A percentile compares a stretch with the other conserved stretches of the same genome.
Evolutionary conservation across 1,140 invertebrate species (phyloP).

Genomic region (Zaprionus lachaisei): DNA sequence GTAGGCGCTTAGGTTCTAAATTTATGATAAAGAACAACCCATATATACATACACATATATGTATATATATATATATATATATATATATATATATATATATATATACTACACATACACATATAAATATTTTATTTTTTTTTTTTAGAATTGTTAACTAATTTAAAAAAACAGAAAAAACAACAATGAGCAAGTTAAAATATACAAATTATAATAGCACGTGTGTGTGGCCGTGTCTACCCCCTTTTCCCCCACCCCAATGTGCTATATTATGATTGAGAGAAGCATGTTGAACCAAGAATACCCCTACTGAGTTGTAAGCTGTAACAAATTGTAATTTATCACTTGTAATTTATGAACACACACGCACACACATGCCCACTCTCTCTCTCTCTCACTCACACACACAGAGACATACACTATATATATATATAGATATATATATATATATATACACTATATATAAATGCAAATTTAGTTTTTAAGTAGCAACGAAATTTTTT

Average conservation of each 20-base stretch:
- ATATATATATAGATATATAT: no score
- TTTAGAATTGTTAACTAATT: slow-evolving; percentile 76
- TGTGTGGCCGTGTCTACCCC: slow-evolving; percentile 4
- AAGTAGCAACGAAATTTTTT: slow-evolving; percentile 62
- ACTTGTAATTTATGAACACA: slow-evolving; percentile 51
- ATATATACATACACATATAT: slow-evolving; percentile 39
- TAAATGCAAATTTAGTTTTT: slow-evolving; percentile 52
- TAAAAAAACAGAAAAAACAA: slow-evolving; percentile 47
- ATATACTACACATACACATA: slow-evolving; percentile 15
- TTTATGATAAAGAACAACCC: slow-evolving; percentile 37
- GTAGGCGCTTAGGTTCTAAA: slow-evolving; percentile 40
- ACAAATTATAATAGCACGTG: slow-evolving; percentile 8
- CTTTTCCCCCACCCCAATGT: background rate
- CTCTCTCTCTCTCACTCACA: background rate
- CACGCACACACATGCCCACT: slow-evolving; percentile 1
- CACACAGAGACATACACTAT: slow-evolving; percentile 5
- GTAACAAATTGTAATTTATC: slow-evolving; percentile 24
- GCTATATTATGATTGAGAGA: background rate
- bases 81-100: slow-evolving; percentile 26
- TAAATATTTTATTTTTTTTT: slow-evolving; percentile 18
- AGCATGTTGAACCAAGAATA: background rate
- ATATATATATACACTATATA: slow-evolving; percentile 15
- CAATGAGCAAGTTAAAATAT: slow-evolving; percentile 16
- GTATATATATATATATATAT: slow-evolving; percentile 23
- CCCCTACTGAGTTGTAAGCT: background rate